Percentiles rank a stretch among this genome's conserved stretches.
Conservation (phyloP, 2,113 vertebrate genomes). For the Centrocercus urophasianus region DNA sequence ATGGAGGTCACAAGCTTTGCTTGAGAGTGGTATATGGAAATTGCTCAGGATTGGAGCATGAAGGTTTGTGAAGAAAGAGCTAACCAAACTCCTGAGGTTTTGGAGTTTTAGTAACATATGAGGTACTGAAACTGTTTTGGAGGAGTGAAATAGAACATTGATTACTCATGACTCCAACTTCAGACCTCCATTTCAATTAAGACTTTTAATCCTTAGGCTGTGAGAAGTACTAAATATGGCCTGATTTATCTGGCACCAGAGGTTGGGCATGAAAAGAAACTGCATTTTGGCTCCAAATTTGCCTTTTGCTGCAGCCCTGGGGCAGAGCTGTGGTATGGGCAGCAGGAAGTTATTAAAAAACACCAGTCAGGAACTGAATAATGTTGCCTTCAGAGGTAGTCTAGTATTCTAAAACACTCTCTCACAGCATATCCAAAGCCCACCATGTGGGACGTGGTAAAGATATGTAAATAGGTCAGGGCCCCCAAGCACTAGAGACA, state of each 20-base stretch:
- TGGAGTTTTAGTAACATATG: background rate
- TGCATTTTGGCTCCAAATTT: background rate
- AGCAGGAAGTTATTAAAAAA: background rate
- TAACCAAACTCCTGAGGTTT: background rate
- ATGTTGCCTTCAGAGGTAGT: background rate
- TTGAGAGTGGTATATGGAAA: background rate
- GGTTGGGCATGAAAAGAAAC: background rate
- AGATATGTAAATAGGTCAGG: no score
- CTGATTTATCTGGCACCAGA: background rate
- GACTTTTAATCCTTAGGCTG: background rate
- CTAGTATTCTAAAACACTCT: background rate
- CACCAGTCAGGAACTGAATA: background rate
- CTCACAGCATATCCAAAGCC: background rate
- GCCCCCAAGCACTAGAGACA: background rate
- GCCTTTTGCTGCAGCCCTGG: background rate
- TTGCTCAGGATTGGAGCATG: background rate
- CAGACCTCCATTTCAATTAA: background rate
- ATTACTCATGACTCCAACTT: background rate
- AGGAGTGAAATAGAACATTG: background rate
- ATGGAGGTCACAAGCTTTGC: background rate
- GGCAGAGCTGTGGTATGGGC: background rate
- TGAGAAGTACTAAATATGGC: background rate
- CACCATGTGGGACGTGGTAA: background rate
- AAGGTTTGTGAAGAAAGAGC: background rate
- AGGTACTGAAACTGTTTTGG: background rate